Conservation (phyloP, 1,140 invertebrate genomes). For the Diprion similis region DNA sequence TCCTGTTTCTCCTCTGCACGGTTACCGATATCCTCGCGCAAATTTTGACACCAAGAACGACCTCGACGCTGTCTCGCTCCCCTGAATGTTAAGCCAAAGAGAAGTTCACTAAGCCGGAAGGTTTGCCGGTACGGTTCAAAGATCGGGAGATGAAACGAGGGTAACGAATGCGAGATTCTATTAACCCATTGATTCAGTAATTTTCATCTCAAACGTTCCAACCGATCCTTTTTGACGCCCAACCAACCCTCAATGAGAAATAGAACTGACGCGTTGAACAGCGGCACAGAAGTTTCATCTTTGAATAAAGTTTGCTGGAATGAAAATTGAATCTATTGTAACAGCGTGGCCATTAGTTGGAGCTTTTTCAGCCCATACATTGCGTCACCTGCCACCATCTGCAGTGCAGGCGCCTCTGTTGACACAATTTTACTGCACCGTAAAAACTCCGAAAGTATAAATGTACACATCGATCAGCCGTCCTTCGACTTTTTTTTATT, state of each 20-base stretch:
- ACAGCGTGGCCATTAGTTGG: background rate
- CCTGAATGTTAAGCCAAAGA: background rate
- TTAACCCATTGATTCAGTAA: background rate
- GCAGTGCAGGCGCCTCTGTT: background rate
- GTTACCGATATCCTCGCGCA: background rate
- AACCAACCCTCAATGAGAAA: background rate
- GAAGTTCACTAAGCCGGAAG: background rate
- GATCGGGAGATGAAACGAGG: background rate
- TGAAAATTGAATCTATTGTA: background rate
- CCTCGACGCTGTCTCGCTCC: background rate
- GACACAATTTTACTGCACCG: background rate
- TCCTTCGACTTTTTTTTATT: background rate
- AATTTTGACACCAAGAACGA: background rate
- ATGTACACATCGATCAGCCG: background rate
- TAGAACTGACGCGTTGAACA: background rate
- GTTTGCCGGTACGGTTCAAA: background rate
- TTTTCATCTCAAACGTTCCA: background rate
- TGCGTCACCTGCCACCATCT: background rate
- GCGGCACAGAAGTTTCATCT: background rate
- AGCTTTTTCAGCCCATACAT: background rate
- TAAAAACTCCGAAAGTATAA: background rate
- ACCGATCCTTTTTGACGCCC: background rate
- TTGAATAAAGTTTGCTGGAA: background rate
- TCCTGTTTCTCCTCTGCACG: background rate
- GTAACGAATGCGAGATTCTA: background rate